Evolutionary conservation across 2,113 vertebrate species (phyloP).

Genomic region (Scomber colias): DNA sequence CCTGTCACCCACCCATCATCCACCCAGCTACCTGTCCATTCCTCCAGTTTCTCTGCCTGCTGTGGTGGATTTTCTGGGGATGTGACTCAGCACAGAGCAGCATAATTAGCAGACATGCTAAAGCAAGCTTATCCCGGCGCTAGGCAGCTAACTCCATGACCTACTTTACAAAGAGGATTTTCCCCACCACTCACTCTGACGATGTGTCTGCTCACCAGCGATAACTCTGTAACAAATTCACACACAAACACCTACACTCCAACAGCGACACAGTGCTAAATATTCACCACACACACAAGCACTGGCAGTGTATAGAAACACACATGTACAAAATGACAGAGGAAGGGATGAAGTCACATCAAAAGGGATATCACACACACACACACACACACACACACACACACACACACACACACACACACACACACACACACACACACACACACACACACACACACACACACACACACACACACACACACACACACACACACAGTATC

Average conservation of each 20-base stretch:
- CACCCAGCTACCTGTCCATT: constrained; percentile 8
- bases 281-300: constrained; percentile 28
- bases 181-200: constrained; percentile 70
- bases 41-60: constrained; percentile 31
- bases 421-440: constrained; percentile 14
- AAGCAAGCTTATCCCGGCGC: constrained; percentile 74
- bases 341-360: background rate
- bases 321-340: constrained; percentile 22
- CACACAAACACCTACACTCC: constrained; percentile 28
- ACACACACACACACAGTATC: constrained; percentile 1
- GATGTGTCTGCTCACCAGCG: constrained; percentile 71
- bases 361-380: constrained; percentile 7
- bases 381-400: constrained; percentile 3
- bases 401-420: constrained; percentile 9
- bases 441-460: background rate
- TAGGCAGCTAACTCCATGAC: constrained; percentile 79
- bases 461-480: constrained; percentile 17
- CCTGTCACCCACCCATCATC: constrained; percentile 4
- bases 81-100: constrained; percentile 79
- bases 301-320: background rate
- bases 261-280: constrained; percentile 22
- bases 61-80: constrained; percentile 59
- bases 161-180: constrained; percentile 85
- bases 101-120: constrained; percentile 79
- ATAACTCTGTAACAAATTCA: constrained; percentile 73